Evolutionary conservation across 2,113 vertebrate species (phyloP), one percentile per base, ranked within the genome.

Genomic region (Arizona elegans): DNA sequence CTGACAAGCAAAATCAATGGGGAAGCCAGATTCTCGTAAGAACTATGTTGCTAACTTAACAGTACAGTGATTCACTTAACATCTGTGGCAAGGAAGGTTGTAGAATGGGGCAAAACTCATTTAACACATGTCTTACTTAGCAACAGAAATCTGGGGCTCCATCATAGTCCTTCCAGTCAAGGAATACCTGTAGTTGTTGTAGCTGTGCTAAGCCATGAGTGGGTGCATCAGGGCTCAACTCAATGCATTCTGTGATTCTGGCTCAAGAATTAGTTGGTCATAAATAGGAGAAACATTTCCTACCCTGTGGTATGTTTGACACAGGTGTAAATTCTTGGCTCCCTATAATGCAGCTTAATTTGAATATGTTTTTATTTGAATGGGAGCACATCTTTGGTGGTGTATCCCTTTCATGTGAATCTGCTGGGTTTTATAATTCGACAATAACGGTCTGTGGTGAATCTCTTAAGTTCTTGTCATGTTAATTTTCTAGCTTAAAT

Each of bases 361-460:
- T 81, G 91, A 91, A 95, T 15, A 2, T 70, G 13, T 95, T 95
- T 95, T 94, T 94, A 29, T 95, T 96, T 95, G 94, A 91, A 93
- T 94, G 94, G 95, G 92, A 91, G 56, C 86, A 92, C 24, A 23
- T 47, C 1, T 38, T 54, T 86, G 70, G 89, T 88, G 85, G 58
- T 90, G 95, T 96, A 26, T 95, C 92, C 94, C 89, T 86, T 55
- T 90, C 91, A 90, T 94, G 87, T 96, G 94, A 96, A 95, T 94
- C 0, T 0, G 86, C 93, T 93, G 92, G 93, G 91, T 93, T 95
- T 89, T 92, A 95, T 95, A 94, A 92, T 90, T 91, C 91, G 87
- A 91, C 95, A 92, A 93, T 88, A 90, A 38, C 50, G 55, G 26
- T 11, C 55, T 38, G 7, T 43, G 54, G 47, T 90, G 13, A 38